phyloP scores from a whole-genome alignment of 1,140 invertebrate species.

The Drosophila kohkoa region DNA sequence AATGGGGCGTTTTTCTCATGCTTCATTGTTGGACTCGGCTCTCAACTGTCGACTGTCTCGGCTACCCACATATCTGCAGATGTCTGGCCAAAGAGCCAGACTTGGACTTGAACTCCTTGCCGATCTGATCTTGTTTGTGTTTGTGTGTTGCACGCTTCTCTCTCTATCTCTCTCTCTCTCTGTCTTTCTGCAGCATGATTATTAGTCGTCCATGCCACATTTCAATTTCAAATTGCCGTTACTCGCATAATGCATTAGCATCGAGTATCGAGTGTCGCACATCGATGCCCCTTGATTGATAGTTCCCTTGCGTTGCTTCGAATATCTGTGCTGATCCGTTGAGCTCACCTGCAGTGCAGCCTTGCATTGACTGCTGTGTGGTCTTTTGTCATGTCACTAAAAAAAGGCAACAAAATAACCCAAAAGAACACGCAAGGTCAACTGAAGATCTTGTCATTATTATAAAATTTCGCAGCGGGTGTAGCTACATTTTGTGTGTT shows the following conservation, averaged over 20 bases:
- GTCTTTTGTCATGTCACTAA: constrained; percentile 14
- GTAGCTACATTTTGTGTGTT: constrained; percentile 30
- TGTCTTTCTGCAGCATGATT: constrained; percentile 47
- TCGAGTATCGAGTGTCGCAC: too few relatives aligned
- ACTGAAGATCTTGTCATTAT: constrained; percentile 12
- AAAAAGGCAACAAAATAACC: background rate
- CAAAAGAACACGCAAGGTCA: constrained; percentile 36
- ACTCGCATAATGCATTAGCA: background rate
- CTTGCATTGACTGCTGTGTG: constrained; percentile 33
- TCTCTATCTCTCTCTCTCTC: too few relatives aligned
- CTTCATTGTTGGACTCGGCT: constrained; percentile 34
- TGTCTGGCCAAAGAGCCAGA: constrained; percentile 43
- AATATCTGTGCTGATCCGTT: background rate
- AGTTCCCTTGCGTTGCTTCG: too few relatives aligned
- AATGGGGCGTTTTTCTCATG: constrained; percentile 80
- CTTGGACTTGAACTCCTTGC: constrained; percentile 38
- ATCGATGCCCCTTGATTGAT: background rate
- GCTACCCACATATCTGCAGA: constrained; percentile 68
- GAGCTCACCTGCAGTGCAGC: constrained; percentile 18
- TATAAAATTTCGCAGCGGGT: constrained; percentile 45
- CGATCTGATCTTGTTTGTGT: constrained; percentile 22
- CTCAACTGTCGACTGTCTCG: background rate
- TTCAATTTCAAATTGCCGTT: constrained; percentile 68
- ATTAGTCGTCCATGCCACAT: constrained; percentile 70
- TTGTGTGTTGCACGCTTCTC: constrained; percentile 37